Evolutionary conservation across 2,113 vertebrate genomes (phyloP).

Genomic region (Otus sunia): DNA sequence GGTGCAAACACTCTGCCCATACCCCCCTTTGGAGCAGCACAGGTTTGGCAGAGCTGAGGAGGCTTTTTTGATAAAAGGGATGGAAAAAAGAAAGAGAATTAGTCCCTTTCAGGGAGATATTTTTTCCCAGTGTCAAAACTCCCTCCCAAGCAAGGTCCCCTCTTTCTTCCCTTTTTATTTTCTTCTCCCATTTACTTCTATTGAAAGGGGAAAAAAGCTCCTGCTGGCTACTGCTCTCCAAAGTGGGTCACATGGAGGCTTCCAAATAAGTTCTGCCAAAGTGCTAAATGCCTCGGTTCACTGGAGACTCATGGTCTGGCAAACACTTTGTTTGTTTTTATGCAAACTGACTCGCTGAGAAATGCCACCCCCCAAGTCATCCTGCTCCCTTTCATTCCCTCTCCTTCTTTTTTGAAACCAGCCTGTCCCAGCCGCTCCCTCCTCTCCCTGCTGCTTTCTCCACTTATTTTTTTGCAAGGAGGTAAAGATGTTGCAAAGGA

Average conservation of each 20-base stretch:
- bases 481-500: neutral
- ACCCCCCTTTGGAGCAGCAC: neutral
- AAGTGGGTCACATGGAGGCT: conserved; percentile 32
- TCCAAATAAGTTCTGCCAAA: conserved; percentile 35
- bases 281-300: neutral
- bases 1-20: neutral
- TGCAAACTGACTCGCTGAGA: neutral
- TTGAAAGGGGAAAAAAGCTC: neutral
- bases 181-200: neutral
- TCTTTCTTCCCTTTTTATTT: neutral
- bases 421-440: neutral
- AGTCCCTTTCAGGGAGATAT: neutral
- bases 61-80: neutral
- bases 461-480: neutral
- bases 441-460: neutral
- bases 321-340: conserved; percentile 54
- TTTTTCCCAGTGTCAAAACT: conserved; percentile 24
- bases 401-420: neutral
- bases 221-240: neutral
- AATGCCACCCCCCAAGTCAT: neutral
- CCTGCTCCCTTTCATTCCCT: neutral
- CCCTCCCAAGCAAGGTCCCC: neutral
- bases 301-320: neutral
- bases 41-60: neutral
- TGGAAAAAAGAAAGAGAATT: neutral